phyloP scores from a whole-genome alignment of 2,888 invertebrate species.

The Drosophila helvetica region DNA sequence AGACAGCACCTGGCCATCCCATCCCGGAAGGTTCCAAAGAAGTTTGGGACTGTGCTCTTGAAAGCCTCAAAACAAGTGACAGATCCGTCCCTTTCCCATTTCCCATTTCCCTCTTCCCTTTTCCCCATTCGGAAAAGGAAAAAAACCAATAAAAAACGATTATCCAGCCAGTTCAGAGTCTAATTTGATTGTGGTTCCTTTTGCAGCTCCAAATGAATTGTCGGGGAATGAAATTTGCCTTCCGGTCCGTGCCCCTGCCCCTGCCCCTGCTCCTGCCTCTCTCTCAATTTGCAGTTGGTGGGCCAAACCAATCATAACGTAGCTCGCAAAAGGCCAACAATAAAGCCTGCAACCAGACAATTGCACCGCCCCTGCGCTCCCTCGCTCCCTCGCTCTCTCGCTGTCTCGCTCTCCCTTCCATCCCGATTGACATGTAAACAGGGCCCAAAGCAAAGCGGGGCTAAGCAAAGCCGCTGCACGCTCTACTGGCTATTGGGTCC shows the following conservation, averaged over 20 bases:
- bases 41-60: no score
- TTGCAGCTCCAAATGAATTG: not conserved
- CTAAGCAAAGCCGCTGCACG: conserved; percentile 31
- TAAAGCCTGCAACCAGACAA: conserved; percentile 11
- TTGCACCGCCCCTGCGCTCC: no score
- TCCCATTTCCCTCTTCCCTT: no score
- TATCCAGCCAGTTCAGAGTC: not conserved
- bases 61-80: no score
- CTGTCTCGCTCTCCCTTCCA: conserved; percentile 3
- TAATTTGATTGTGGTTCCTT: not conserved
- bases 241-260: no score
- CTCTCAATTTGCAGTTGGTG: not conserved
- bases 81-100: no score
- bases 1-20: no score
- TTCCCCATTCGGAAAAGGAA: no score
- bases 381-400: conserved; percentile 1
- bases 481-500: no score
- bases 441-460: conserved; percentile 23
- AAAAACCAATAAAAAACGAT: not conserved
- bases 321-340: conserved; percentile 49
- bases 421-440: conserved; percentile 43
- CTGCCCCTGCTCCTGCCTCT: no score
- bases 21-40: no score
- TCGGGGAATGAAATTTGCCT: not conserved
- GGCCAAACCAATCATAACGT: conserved; percentile 54